Evolutionary conservation across 2,113 vertebrate species (phyloP).

Genomic region (Nipponia nippon): DNA sequence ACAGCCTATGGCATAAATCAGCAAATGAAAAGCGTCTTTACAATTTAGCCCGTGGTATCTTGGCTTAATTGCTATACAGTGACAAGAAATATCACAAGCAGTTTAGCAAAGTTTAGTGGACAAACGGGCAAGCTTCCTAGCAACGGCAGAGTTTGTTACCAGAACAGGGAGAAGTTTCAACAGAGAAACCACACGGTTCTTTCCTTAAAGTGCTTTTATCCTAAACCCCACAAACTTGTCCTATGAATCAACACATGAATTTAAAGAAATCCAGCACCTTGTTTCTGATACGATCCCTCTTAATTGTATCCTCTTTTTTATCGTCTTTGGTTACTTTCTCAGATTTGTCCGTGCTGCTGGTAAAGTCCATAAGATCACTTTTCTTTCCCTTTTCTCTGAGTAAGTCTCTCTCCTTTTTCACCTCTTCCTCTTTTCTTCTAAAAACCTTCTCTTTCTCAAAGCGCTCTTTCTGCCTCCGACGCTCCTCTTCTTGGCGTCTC

Average conservation of each 20-base stretch:
- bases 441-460: constrained; percentile 87
- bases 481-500: constrained; percentile 89
- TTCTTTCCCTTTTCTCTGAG: constrained; percentile 84
- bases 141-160: background rate
- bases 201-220: background rate
- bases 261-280: constrained; percentile 81
- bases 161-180: background rate
- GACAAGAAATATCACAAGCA: background rate
- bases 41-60: background rate
- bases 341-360: constrained; percentile 69
- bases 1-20: background rate
- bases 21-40: background rate
- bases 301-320: constrained; percentile 86
- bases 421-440: constrained; percentile 88
- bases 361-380: constrained; percentile 75
- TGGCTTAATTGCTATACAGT: background rate
- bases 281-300: constrained; percentile 92
- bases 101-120: background rate
- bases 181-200: background rate
- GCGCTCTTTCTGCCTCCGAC: constrained; percentile 86
- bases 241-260: constrained; percentile 12
- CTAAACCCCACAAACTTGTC: background rate
- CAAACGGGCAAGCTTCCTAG: background rate
- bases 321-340: constrained; percentile 83
- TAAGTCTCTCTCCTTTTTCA: constrained; percentile 85